These are phyloP conservation scores for Watsonalla binaria DNA, from an alignment of 2,888 invertebrate species.

Conservation along the genomic window DNA sequence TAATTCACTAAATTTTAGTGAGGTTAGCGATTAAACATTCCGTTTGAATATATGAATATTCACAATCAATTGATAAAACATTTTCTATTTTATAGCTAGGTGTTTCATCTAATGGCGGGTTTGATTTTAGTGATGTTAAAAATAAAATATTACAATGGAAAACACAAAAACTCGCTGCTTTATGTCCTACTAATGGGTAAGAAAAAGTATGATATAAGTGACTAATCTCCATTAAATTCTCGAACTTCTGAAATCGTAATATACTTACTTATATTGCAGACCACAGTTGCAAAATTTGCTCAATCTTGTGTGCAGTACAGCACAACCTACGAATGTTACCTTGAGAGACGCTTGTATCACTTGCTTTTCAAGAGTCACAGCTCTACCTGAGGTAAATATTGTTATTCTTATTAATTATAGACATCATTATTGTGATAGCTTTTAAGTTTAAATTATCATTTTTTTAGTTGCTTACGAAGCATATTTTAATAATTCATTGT, in stretches of 20 bases:
- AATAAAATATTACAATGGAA: conserved; percentile 74
- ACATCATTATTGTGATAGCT: neutral
- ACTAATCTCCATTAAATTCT: too few relatives aligned
- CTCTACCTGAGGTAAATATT: conserved; percentile 58
- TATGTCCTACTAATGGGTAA: conserved; percentile 70
- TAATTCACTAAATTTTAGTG: conserved; percentile 57
- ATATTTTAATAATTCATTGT: neutral
- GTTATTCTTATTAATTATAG: neutral
- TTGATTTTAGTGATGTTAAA: conserved; percentile 68
- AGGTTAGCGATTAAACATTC: conserved; percentile 45
- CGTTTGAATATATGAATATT: neutral
- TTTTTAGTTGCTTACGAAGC: too few relatives aligned
- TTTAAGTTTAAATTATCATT: neutral
- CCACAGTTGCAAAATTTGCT: conserved; percentile 72
- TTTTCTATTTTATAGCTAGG: conserved; percentile 41
- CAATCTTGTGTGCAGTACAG: conserved; percentile 81
- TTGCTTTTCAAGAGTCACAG: conserved; percentile 79
- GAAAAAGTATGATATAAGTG: conserved; percentile 5
- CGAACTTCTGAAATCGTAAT: too few relatives aligned
- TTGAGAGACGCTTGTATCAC: conserved; percentile 81
- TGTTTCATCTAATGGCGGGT: conserved; percentile 58
- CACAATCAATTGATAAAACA: too few relatives aligned
- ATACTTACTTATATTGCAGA: conserved; percentile 29
- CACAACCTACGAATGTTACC: conserved; percentile 79
- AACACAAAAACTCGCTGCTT: conserved; percentile 59